phyloP scores from a whole-genome alignment of 1,140 invertebrate species.

The Diploscapter pachys region DNA sequence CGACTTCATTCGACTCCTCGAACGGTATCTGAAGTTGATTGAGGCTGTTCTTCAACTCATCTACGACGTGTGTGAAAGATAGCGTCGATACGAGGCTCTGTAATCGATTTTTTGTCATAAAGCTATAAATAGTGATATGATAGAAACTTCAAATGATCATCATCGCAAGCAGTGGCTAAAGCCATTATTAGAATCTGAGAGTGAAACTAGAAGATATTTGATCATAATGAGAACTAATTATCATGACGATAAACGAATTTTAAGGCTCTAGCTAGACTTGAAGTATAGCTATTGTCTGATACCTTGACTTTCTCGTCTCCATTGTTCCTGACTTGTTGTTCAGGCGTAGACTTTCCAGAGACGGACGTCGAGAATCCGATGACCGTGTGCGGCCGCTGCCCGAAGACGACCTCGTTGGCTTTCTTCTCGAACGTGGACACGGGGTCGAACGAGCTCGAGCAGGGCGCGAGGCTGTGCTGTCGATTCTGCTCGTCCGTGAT shows the following conservation, averaged over 20 bases:
- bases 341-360: conserved; percentile 29
- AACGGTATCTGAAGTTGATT: conserved; percentile 22
- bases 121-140: background rate
- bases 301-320: conserved; percentile 19
- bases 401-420: conserved; percentile 37
- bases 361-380: conserved; percentile 49
- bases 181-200: background rate
- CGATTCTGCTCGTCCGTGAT: conserved; percentile 58
- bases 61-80: conserved; percentile 18
- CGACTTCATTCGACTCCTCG: conserved; percentile 21
- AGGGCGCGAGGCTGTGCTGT: conserved; percentile 35
- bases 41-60: conserved; percentile 17
- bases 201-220: no score
- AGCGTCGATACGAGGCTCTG: conserved; percentile 23
- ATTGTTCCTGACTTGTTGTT: conserved; percentile 9
- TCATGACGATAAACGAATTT: background rate
- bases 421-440: conserved; percentile 39
- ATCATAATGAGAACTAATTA: no score
- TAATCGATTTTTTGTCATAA: background rate
- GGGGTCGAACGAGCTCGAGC: conserved; percentile 44
- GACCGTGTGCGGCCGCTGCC: conserved; percentile 53
- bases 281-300: background rate
- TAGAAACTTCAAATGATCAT: background rate
- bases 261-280: background rate
- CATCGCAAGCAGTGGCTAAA: background rate